Conservation (phyloP, 2,888 invertebrate species). For the Gastracanthus pulcherrimus region DNA sequence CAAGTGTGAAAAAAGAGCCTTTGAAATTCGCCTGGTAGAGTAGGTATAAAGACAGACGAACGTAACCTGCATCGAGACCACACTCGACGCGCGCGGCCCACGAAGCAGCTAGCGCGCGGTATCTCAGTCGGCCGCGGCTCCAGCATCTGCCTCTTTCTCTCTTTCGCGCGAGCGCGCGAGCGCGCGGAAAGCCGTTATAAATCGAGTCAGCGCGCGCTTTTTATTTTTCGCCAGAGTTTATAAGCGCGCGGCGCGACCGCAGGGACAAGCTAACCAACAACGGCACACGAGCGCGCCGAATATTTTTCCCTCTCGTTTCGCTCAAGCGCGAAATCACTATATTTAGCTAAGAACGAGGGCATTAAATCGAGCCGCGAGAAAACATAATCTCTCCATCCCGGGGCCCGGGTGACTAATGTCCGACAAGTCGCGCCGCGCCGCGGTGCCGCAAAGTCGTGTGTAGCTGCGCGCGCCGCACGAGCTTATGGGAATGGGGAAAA, state of each 20-base stretch:
- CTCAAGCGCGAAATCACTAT: conserved; percentile 13
- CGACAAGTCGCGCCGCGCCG: conserved; percentile 25
- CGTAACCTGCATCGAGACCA: conserved; percentile 17
- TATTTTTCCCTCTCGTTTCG: not conserved
- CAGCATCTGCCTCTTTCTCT: too few species aligned
- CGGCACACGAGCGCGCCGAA: not conserved
- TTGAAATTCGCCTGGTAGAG: not conserved
- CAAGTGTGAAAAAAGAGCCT: not conserved
- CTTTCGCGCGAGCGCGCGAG: too few species aligned
- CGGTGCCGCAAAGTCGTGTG: conserved; percentile 2
- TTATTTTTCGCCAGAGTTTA: conserved; percentile 23
- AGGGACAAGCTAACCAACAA: not conserved
- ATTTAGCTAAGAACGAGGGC: conserved; percentile 41
- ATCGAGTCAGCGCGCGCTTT: conserved; percentile 14
- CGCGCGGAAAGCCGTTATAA: conserved; percentile 33
- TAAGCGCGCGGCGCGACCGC: conserved; percentile 18
- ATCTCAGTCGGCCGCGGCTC: too few species aligned
- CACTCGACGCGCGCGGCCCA: conserved; percentile 20
- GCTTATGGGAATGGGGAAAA: conserved; percentile 21
- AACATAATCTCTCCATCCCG: conserved; percentile 23
- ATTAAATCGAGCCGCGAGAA: conserved; percentile 45
- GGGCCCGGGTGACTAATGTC: conserved; percentile 25
- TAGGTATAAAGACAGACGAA: too few species aligned
- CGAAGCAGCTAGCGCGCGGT: too few species aligned
- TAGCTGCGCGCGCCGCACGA: too few species aligned